Conservation (phyloP, 2,888 invertebrate species). For the Pegoplata infirma region DNA sequence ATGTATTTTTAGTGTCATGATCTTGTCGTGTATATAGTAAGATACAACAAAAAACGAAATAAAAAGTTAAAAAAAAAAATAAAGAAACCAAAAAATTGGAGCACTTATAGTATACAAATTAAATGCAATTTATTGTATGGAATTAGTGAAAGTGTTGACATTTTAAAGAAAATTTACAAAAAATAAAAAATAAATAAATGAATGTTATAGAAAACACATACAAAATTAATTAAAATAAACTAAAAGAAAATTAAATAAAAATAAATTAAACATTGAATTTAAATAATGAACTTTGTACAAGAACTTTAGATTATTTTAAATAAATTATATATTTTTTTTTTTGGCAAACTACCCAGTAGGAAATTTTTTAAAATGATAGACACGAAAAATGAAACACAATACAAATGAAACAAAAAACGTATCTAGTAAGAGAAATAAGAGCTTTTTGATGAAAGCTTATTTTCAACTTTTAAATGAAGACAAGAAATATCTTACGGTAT, state of each 20-base stretch:
- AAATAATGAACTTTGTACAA: constrained; percentile 20
- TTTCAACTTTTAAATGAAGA: no score
- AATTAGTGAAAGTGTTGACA: constrained; percentile 67
- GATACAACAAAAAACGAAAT: background rate
- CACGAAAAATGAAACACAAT: no score
- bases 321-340: no score
- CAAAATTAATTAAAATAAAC: background rate
- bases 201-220: background rate
- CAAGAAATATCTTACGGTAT: no score
- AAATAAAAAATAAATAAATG: background rate
- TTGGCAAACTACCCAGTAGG: background rate
- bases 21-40: constrained; percentile 38
- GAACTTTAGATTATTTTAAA: constrained; percentile 9
- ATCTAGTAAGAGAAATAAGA: no score
- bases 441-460: no score
- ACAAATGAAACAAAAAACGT: no score
- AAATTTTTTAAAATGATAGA: constrained; percentile 1
- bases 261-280: background rate
- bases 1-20: constrained; percentile 58
- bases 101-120: constrained; percentile 68
- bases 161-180: constrained; percentile 64
- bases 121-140: constrained; percentile 19
- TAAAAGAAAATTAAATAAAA: background rate
- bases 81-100: constrained; percentile 65
- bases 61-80: background rate